Conservation (phyloP, 2,797 vertebrate genomes). For the Pangasius sanitwongsei region DNA sequence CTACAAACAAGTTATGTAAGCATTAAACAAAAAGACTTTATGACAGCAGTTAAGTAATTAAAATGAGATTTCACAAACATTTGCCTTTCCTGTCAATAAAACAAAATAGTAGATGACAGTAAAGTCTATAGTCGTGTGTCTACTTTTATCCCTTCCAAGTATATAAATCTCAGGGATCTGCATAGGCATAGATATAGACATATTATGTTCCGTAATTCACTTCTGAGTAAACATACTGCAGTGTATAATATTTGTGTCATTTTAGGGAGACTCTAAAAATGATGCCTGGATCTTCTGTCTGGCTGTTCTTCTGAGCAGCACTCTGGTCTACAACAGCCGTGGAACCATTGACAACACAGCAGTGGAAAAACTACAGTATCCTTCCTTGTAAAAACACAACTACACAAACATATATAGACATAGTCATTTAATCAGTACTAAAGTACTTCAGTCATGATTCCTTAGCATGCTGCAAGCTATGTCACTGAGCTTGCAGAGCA, state of each 20-base stretch:
- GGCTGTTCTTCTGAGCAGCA: slow-evolving; percentile 65
- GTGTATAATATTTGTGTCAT: neutral
- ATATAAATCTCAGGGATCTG: neutral
- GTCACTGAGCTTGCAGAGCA: slow-evolving; percentile 60
- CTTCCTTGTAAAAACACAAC: slow-evolving; percentile 28
- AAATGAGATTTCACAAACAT: neutral
- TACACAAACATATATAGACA: neutral
- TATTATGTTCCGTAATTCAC: neutral
- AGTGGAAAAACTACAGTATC: slow-evolving; percentile 67
- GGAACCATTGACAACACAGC: slow-evolving; percentile 67
- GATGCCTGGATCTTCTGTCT: slow-evolving; percentile 66
- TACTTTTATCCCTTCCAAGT: neutral
- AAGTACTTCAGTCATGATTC: slow-evolving; percentile 18
- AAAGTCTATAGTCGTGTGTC: neutral
- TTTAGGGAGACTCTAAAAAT: slow-evolving; percentile 65
- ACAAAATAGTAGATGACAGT: neutral
- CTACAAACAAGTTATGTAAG: neutral
- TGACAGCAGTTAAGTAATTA: neutral
- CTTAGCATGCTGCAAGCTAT: slow-evolving; percentile 55
- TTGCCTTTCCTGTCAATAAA: neutral
- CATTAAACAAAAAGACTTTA: neutral
- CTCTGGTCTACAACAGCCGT: slow-evolving; percentile 66
- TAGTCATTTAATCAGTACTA: neutral
- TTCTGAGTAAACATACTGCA: neutral
- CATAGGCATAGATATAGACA: neutral